phyloP scores from a whole-genome alignment of 2,113 vertebrate genomes.

The Nannobrachium achirus region DNA sequence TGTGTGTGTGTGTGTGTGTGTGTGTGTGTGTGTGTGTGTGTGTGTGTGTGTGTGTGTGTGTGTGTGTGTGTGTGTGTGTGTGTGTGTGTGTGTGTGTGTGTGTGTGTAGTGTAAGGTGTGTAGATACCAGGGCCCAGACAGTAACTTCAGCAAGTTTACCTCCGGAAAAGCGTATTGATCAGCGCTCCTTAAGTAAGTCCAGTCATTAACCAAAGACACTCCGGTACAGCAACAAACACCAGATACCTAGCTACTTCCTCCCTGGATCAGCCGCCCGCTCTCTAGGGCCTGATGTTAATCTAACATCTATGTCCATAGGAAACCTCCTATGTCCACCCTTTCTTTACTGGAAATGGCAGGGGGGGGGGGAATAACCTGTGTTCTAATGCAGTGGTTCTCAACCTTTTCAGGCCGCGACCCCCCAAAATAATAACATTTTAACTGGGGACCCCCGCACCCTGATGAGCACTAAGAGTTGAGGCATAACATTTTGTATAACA shows the following conservation, averaged over 20 bases:
- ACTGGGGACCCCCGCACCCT: too few relatives aligned
- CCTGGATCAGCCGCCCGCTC: too few relatives aligned
- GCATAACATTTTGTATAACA: too few relatives aligned
- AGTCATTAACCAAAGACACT: constrained; percentile 61
- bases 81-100: neutral
- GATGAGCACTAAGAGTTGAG: too few relatives aligned
- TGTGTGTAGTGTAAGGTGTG: neutral
- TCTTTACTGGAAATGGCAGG: too few relatives aligned
- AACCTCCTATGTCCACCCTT: too few relatives aligned
- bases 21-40: neutral
- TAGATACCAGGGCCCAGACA: constrained; percentile 12
- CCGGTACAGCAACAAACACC: constrained; percentile 42
- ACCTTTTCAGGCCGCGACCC: too few relatives aligned
- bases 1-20: neutral
- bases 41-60: neutral
- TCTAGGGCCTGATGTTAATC: constrained; percentile 44
- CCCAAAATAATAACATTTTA: too few relatives aligned
- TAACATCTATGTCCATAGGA: too few relatives aligned
- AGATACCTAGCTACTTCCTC: constrained; percentile 33
- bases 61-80: neutral
- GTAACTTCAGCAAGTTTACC: constrained; percentile 67
- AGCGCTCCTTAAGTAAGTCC: constrained; percentile 57
- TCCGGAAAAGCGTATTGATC: constrained; percentile 61
- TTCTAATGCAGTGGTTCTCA: too few relatives aligned
- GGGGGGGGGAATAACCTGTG: too few relatives aligned